Evolutionary conservation across 2,888 invertebrate species (phyloP).

Genomic region (Adineta ricciae): DNA sequence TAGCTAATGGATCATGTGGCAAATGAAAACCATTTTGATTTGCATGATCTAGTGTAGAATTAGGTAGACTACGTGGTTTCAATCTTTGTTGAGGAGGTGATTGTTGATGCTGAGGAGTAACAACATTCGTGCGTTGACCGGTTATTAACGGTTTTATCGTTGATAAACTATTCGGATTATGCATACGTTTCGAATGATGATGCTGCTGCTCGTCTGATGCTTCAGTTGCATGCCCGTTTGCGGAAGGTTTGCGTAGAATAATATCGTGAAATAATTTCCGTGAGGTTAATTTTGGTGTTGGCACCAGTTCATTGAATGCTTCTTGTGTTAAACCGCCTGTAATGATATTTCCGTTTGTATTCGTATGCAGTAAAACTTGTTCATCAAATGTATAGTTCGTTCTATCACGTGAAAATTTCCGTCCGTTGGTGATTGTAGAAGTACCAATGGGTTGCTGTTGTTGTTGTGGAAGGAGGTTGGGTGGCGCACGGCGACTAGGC

Average conservation of each 20-base stretch:
- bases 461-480: not conserved
- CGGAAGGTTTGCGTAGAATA: not conserved
- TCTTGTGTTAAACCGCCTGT: constrained; percentile 7
- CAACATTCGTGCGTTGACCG: not conserved
- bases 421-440: not conserved
- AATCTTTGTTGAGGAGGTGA: not conserved
- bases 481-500: not conserved
- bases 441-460: no score
- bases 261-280: constrained; percentile 12
- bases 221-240: not conserved
- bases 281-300: no score
- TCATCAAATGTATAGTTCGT: constrained; percentile 6
- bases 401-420: not conserved
- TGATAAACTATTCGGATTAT: not conserved
- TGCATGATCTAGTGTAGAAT: constrained; percentile 1
- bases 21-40: constrained; percentile 19
- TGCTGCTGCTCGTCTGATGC: not conserved
- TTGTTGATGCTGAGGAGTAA: not conserved
- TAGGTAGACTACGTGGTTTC: constrained; percentile 20
- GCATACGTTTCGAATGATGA: not conserved
- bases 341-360: not conserved
- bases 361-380: not conserved
- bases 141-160: not conserved
- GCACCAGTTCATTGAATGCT: not conserved
- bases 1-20: not conserved